Conservation (phyloP, 2,113 vertebrate species). For the Cacatua alba region DNA sequence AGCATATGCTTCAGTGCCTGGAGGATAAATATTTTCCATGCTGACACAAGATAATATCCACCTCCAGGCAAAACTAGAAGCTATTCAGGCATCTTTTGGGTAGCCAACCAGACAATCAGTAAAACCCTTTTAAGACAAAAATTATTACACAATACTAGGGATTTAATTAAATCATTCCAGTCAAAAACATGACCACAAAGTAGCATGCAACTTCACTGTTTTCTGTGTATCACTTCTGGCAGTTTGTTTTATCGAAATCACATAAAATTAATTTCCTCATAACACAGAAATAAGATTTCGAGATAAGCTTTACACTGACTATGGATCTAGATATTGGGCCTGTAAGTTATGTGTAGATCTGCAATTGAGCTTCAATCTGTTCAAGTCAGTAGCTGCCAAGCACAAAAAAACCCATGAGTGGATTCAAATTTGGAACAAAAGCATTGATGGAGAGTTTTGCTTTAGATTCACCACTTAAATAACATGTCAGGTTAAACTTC, state of each 20-base stretch:
- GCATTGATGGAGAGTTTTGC: background rate
- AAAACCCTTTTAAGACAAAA: background rate
- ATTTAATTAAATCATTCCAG: constrained; percentile 18
- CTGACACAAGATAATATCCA: constrained; percentile 41
- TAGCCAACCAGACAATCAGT: background rate
- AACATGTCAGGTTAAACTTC: background rate
- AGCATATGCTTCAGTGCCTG: constrained; percentile 61
- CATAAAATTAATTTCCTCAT: background rate
- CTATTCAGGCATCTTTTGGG: background rate
- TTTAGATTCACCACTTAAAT: background rate
- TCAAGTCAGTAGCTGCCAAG: background rate
- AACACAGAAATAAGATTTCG: background rate
- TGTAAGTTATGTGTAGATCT: background rate
- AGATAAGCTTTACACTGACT: background rate
- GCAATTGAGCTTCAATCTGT: background rate
- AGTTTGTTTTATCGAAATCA: background rate
- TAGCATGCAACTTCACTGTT: background rate
- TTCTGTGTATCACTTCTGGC: background rate
- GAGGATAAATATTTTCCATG: constrained; percentile 55
- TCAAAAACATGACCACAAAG: background rate
- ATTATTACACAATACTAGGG: background rate
- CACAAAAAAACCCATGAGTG: background rate
- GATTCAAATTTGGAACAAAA: background rate
- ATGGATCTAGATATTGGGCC: background rate
- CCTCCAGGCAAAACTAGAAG: constrained; percentile 34